A percentile compares a stretch with the other conserved stretches of the same genome.
phyloP scores from a whole-genome alignment of 2,888 invertebrate species.

The Drosophila putrida region DNA sequence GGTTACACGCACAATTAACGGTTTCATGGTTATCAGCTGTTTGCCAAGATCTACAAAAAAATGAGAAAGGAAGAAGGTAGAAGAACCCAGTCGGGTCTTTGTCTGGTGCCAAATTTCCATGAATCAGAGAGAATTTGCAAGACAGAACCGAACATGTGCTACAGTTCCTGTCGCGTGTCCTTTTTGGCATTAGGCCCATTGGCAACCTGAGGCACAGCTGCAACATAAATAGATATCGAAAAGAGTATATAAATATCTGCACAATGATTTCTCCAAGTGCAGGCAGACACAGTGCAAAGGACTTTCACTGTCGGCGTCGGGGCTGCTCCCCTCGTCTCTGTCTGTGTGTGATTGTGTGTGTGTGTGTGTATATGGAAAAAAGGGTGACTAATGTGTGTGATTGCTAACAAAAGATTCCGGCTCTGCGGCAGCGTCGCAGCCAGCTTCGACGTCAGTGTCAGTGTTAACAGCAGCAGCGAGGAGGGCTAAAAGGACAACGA shows the following conservation, averaged over 20 bases:
- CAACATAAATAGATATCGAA: slow-evolving; percentile 17
- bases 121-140: slow-evolving; percentile 57
- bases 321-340: slow-evolving; percentile 50
- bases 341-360: slow-evolving; percentile 22
- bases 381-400: slow-evolving; percentile 85
- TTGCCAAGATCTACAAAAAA: slow-evolving; percentile 34
- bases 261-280: slow-evolving; percentile 75
- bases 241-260: slow-evolving; percentile 3
- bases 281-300: slow-evolving; percentile 76
- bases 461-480: slow-evolving; percentile 19
- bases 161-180: slow-evolving; percentile 61
- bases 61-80: slow-evolving; percentile 3
- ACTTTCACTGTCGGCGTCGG: slow-evolving; percentile 80
- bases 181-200: slow-evolving; percentile 26
- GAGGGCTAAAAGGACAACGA: slow-evolving; percentile 84
- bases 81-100: slow-evolving; percentile 29
- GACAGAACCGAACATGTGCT: slow-evolving; percentile 55
- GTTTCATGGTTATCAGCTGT: slow-evolving; percentile 73
- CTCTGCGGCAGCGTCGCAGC: slow-evolving; percentile 60
- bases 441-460: slow-evolving; percentile 9
- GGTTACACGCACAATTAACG: slow-evolving; percentile 71
- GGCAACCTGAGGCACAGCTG: slow-evolving; percentile 62
- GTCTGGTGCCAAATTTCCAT: slow-evolving; percentile 43
- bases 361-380: slow-evolving; percentile 71
- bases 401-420: slow-evolving; percentile 83